A percentile compares a stretch with the other conserved stretches of the same genome.
Evolutionary conservation across 2,113 vertebrate species (phyloP).

Genomic region (Ceyx cyanopectus): DNA sequence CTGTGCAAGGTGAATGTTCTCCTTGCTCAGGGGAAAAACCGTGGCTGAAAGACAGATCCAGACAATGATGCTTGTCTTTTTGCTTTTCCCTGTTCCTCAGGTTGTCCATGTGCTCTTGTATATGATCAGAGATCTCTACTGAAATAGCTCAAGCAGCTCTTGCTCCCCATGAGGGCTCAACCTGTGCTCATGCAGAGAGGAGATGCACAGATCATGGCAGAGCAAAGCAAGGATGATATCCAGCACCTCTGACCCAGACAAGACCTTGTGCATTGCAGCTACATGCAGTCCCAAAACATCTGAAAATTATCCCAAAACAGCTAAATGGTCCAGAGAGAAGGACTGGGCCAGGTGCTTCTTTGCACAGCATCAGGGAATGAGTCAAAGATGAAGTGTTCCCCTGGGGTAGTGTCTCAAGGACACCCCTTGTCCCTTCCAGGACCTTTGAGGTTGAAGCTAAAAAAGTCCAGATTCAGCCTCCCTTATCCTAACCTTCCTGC

Average conservation of each 20-base stretch:
- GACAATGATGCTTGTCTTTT: not conserved
- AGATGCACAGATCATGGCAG: not conserved
- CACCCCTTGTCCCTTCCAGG: not conserved
- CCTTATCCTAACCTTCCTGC: not conserved
- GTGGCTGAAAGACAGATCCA: not conserved
- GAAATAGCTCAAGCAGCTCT: not conserved
- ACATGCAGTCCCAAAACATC: not conserved
- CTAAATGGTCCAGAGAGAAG: not conserved
- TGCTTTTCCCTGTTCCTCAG: not conserved
- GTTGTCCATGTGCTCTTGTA: not conserved
- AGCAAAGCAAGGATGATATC: not conserved
- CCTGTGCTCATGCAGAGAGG: not conserved
- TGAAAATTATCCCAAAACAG: not conserved
- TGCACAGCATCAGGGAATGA: not conserved
- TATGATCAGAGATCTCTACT: not conserved
- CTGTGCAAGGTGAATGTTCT: not conserved
- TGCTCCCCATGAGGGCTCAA: not conserved
- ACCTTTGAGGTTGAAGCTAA: not conserved
- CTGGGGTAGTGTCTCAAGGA: too few relatives aligned
- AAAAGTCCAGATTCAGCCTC: not conserved
- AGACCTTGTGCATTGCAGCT: not conserved
- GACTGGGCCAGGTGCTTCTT: not conserved
- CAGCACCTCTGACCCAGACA: not conserved
- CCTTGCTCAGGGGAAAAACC: not conserved
- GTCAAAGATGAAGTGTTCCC: accelerated